phyloP scores from a whole-genome alignment of 2,888 invertebrate species.

The Andrena minutula region DNA sequence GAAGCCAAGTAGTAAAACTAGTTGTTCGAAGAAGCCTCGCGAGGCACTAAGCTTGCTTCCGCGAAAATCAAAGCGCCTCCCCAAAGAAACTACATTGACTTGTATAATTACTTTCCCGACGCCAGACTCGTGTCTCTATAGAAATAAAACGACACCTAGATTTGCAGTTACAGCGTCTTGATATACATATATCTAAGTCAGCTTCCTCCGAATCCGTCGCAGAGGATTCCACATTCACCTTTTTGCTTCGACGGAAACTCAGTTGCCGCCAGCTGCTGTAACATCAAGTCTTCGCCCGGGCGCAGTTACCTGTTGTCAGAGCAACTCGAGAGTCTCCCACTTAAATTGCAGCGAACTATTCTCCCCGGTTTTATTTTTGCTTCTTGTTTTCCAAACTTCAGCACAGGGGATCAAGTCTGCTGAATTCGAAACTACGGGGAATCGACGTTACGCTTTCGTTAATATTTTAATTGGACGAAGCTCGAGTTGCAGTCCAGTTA shows the following conservation, averaged over 20 bases:
- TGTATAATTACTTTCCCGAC: not conserved
- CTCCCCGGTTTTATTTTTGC: not conserved
- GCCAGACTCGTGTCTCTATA: not conserved
- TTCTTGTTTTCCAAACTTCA: not conserved
- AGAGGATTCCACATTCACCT: not conserved
- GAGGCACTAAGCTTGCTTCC: no score
- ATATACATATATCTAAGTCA: not conserved
- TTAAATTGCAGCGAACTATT: not conserved
- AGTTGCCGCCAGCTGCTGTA: not conserved
- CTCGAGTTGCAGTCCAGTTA: not conserved
- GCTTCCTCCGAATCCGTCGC: not conserved
- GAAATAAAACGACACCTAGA: not conserved
- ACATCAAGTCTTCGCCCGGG: not conserved
- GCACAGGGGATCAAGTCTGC: not conserved
- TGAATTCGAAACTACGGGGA: not conserved
- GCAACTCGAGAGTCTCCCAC: slow-evolving; percentile 4
- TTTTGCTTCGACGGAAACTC: slow-evolving; percentile 4
- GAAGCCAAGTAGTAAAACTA: no score
- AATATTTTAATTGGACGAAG: no score
- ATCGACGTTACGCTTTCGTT: not conserved
- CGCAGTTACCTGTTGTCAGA: slow-evolving; percentile 18
- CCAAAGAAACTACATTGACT: no score
- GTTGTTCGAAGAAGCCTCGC: no score
- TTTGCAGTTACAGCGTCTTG: not conserved
- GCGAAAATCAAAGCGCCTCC: no score